Evolutionary conservation across 2,113 vertebrate species (phyloP).

Genomic region (Atherinomorus stipes): DNA sequence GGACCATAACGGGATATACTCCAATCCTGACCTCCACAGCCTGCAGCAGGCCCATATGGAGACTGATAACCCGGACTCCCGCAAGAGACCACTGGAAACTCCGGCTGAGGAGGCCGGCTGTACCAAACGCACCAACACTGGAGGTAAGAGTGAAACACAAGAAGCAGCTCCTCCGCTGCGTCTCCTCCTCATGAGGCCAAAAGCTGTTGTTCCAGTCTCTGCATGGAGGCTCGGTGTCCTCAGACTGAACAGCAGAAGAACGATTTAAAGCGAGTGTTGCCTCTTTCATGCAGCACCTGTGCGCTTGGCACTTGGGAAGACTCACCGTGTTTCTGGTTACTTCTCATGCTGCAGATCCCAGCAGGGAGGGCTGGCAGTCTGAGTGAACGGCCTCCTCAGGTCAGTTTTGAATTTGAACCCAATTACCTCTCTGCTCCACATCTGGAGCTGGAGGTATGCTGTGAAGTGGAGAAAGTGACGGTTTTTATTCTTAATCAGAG

Average conservation of each 20-base stretch:
- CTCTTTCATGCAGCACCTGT: constrained; percentile 56
- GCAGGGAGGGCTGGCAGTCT: constrained; percentile 2
- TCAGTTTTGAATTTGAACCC: constrained; percentile 52
- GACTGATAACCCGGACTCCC: constrained; percentile 86
- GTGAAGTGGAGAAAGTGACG: background rate
- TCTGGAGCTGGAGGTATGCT: constrained; percentile 39
- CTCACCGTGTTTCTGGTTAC: constrained; percentile 26
- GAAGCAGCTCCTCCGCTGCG: constrained; percentile 12
- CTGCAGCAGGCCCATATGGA: constrained; percentile 86
- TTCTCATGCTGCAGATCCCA: constrained; percentile 35
- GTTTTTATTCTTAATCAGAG: background rate
- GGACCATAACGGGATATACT: constrained; percentile 84
- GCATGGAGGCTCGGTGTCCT: too few species aligned
- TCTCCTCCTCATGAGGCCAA: constrained; percentile 15
- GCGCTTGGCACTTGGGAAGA: constrained; percentile 45
- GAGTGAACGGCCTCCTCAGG: constrained; percentile 43
- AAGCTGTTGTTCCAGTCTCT: background rate
- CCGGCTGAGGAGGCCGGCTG: constrained; percentile 87
- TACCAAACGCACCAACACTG: constrained; percentile 90
- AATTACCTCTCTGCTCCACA: constrained; percentile 46
- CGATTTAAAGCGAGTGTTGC: background rate
- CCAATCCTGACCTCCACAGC: constrained; percentile 71
- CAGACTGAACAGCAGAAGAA: background rate
- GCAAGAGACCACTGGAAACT: constrained; percentile 88
- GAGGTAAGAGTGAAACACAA: constrained; percentile 80